Percentiles rank a stretch among this genome's conserved stretches.
Conservation (phyloP, 2,113 vertebrate species). For the Perca schrenkii region DNA sequence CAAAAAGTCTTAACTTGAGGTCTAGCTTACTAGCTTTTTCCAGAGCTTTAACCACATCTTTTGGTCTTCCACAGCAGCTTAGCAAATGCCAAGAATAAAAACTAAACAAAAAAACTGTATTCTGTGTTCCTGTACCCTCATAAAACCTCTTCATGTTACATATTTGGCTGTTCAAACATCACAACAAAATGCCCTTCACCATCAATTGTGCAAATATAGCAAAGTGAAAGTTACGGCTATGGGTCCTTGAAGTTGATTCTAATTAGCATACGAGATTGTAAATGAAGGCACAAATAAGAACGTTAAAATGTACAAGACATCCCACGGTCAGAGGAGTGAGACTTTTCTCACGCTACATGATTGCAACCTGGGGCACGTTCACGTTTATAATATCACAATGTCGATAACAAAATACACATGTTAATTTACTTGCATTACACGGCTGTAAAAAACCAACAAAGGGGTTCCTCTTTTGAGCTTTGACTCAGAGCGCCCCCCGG, state of each 20-base stretch:
- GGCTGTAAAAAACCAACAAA: neutral
- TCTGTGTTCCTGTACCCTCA: neutral
- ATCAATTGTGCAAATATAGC: slow-evolving; percentile 62
- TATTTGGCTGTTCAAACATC: slow-evolving; percentile 5
- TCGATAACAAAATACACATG: neutral
- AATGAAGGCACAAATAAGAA: slow-evolving; percentile 15
- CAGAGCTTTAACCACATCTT: neutral
- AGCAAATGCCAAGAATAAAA: no score
- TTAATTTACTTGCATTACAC: neutral
- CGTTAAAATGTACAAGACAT: neutral
- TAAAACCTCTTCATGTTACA: neutral
- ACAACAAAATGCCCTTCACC: slow-evolving; percentile 34
- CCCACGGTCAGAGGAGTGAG: slow-evolving; percentile 4
- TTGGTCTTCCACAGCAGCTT: neutral
- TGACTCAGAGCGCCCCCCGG: slow-evolving; percentile 47
- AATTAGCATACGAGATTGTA: neutral
- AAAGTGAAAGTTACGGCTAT: neutral
- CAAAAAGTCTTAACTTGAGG: neutral
- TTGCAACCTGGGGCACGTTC: slow-evolving; percentile 38
- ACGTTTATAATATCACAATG: neutral
- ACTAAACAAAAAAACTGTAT: neutral
- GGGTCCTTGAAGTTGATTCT: neutral
- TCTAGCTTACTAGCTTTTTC: neutral
- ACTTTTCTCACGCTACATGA: slow-evolving; percentile 59
- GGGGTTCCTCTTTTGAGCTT: neutral